Evolutionary conservation across 2,888 invertebrate genomes (phyloP), one percentile per base, ranked within the genome.

Genomic region (Folsomia candida): DNA sequence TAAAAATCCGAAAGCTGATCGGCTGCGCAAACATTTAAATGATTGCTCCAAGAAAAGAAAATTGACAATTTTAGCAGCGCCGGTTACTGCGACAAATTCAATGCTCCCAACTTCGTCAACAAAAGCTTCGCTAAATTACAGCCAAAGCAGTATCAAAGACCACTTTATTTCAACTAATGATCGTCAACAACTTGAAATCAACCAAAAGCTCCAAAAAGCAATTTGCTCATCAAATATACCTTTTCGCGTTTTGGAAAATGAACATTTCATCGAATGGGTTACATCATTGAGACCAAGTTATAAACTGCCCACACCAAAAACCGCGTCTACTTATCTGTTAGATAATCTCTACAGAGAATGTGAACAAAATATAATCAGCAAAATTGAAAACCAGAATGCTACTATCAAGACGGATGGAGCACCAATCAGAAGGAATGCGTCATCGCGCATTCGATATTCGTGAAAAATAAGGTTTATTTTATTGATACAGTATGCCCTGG

Each of bases 401-500:
- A 58, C 59, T 0, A 28, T 74, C 0, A 74, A 51, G 67, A 67
- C 62, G 74, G 74, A 14, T 74, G 73, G 75, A 70, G 67, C 14
- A 68, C 71, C 26, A 62, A 24, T 2, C 69, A 69, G 2, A 29
- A 58, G 1, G 62, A 69, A 14, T 65, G 67, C 1, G 47, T 75
- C 1, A 68, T 75, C 18, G 59, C 72, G 1, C 75, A 75, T 22
- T 67, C 62, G 1, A 14, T 73, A 1, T 65, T 9, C 1, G 61
- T 63, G 1, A 72, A 67, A 28, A 47, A n/a, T 2, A 63, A 63
- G 9, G 28, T 61, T n/a, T 64, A 37, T 24, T 72, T 72, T 28
- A 20, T 67, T 11, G 61, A 67, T 25, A 65, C 72, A 22, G 37
- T 28, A 1, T 22, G 2, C 11, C 22, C 69, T 1, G 72, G 60